phyloP scores from a whole-genome alignment of 2,113 vertebrate genomes.

The Neolamprologus hecqui region DNA sequence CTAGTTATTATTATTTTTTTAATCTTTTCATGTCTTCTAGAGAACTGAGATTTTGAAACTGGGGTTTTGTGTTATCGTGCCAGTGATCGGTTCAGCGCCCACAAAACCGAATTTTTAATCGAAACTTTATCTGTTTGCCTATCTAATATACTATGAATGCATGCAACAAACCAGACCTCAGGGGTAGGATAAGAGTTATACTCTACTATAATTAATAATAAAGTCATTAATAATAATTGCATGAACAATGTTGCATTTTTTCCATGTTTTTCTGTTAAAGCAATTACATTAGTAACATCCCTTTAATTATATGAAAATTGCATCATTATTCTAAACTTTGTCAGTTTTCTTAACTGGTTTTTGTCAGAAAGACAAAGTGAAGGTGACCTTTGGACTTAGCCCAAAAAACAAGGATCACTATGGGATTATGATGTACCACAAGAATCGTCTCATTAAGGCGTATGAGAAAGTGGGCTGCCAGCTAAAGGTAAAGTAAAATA shows the following conservation, averaged over 20 bases:
- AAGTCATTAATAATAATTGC: not conserved
- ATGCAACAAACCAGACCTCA: not conserved
- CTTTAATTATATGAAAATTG: not conserved
- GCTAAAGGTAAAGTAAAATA: constrained; percentile 63
- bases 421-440: constrained; percentile 82
- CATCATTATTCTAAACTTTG: not conserved
- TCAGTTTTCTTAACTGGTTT: constrained; percentile 43
- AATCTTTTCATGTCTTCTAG: not conserved
- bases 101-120: not conserved
- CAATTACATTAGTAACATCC: not conserved
- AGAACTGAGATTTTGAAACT: not conserved
- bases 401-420: constrained; percentile 72
- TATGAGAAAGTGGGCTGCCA: constrained; percentile 81
- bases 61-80: not conserved
- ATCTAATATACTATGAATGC: not conserved
- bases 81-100: not conserved
- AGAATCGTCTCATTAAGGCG: constrained; percentile 78
- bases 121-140: not conserved
- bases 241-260: not conserved
- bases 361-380: constrained; percentile 75
- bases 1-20: not conserved
- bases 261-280: not conserved
- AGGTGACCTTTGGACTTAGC: constrained; percentile 80
- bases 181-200: not conserved
- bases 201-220: not conserved